These are phyloP conservation scores for Chloroceryle amazona DNA, from an alignment of 2,797 vertebrate genomes.

Conservation along the genomic window DNA sequence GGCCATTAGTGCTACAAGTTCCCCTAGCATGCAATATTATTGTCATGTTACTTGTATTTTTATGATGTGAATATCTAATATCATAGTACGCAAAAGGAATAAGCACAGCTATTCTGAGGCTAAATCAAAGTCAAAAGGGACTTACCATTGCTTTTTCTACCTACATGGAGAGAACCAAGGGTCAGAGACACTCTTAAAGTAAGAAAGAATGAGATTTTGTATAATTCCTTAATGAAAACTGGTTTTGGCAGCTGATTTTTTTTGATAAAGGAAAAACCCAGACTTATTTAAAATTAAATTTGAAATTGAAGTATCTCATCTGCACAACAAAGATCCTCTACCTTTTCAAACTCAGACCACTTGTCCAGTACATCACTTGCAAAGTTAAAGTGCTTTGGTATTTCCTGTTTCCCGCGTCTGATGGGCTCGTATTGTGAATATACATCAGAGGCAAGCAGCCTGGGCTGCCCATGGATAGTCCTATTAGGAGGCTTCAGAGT, in stretches of 20 bases:
- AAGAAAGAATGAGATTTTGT: not conserved
- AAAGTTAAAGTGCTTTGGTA: conserved; percentile 85
- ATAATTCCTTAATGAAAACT: not conserved
- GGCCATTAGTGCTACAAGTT: not conserved
- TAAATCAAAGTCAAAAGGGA: not conserved
- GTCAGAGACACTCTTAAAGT: not conserved
- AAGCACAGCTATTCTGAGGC: not conserved
- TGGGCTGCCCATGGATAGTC: not conserved
- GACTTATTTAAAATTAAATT: not conserved
- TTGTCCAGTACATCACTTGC: conserved; percentile 84
- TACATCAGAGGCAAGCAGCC: conserved; percentile 59
- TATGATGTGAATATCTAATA: not conserved
- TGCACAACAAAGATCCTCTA: not conserved
- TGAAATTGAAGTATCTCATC: not conserved
- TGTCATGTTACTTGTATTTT: not conserved
- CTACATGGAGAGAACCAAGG: not conserved
- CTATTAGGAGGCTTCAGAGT: not conserved
- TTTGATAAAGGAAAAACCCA: not conserved
- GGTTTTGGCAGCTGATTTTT: not conserved
- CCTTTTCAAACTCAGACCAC: conserved; percentile 85
- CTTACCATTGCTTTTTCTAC: not conserved
- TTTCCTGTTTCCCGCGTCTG: conserved; percentile 59
- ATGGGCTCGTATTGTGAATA: conserved; percentile 70
- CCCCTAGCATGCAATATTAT: not conserved
- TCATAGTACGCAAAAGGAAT: not conserved